Base-by-base conservation (phyloP, 2,797 vertebrate genomes). In the Sciaenops ocellatus region DNA sequence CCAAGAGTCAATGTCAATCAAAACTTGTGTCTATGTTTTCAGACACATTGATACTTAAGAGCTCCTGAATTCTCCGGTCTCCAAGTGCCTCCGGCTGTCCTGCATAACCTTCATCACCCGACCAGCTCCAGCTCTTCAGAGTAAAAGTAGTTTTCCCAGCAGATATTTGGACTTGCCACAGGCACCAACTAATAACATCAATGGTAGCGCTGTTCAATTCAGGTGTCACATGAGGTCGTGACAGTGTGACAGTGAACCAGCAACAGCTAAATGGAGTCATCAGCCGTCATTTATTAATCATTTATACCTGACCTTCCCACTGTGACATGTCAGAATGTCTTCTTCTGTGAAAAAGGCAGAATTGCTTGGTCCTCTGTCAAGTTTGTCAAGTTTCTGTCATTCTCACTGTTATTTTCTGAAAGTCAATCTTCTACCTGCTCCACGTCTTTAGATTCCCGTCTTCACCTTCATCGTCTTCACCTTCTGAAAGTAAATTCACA, bases 31-130 rank as follows among this genome's bases (percentile, higher is more conserved):
- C 34, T 9, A 9, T 38, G 34, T 8, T 38, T 34, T 38, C 34
- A 38, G 34, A 38, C 34, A 38, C 9, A 38, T 38, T 38, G 34
- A 38, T 38, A 38, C 34, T 38, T 38, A 38, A 3, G 34, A 38
- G 34, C 34, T 38, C 34, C 8, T 9, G 34, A 30, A 6, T 30
- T 30, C 30, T 30, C 30, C 30, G 7, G 30, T n/a, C n/a, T n/a
- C n/a, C n/a, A 38, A 38, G 34, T 38, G 34, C 59, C 38, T 65
- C 59, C 18, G 44, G 65, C 59, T 70, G 41, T 60, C n/a, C 46
- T 65, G 47, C 51, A 51, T 54, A 42, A 65, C 51, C 52, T 24
- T 52, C 55, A 72, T 79, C 47, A 79, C 63, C 50, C 47, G n/a
- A 70, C 59, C 66, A 60, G 26, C 41, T 42, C 52, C 60, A 46